Conservation (phyloP, 2,888 invertebrate species). For the Eupithecia pulchellata region DNA sequence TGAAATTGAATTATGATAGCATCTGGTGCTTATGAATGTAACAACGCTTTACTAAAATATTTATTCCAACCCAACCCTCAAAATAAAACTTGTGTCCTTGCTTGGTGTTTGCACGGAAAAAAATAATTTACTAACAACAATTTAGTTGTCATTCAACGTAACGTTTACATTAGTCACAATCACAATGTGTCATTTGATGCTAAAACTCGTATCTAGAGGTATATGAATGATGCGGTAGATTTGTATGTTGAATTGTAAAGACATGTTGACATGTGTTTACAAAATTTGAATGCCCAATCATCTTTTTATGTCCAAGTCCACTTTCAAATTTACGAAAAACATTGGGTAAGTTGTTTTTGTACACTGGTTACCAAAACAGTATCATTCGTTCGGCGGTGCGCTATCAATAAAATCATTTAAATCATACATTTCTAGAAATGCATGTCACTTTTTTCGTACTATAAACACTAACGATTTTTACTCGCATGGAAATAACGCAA, state of each 20-base stretch:
- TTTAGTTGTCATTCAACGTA: conserved; percentile 38
- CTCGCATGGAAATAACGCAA: no score
- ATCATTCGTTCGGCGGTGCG: background rate
- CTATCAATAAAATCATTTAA: no score
- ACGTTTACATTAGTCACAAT: conserved; percentile 34
- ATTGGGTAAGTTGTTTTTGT: background rate
- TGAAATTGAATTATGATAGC: background rate
- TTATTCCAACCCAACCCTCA: conserved; percentile 3
- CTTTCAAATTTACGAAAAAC: background rate
- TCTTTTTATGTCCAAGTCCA: background rate
- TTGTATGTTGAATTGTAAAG: conserved; percentile 3
- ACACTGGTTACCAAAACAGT: background rate
- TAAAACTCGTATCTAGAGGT: background rate
- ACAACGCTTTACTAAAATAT: background rate
- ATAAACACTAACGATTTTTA: no score
- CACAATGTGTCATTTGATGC: conserved; percentile 37
- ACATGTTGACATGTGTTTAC: background rate
- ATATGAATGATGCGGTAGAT: background rate
- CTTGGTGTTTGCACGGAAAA: conserved; percentile 19
- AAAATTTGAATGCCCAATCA: background rate
- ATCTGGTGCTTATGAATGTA: no score
- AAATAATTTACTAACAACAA: conserved; percentile 24
- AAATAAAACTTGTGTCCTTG: conserved; percentile 21
- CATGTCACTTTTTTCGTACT: no score
- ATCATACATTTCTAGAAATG: no score